Conservation (phyloP, 2,113 vertebrate genomes). For the Nymphicus hollandicus region DNA sequence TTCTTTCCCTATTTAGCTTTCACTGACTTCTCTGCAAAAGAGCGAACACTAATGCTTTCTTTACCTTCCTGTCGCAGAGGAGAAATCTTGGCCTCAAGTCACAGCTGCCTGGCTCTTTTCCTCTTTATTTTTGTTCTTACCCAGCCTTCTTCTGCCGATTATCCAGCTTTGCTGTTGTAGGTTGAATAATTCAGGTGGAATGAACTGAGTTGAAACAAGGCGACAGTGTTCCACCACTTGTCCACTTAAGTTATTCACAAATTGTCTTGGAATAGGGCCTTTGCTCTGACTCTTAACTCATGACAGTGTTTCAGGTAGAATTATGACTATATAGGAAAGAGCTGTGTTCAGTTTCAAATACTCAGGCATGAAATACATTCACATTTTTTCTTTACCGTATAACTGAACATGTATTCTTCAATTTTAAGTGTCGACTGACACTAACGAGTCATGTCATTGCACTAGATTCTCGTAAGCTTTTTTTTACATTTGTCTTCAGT, state of each 20-base stretch:
- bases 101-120: neutral
- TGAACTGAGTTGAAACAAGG: neutral
- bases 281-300: neutral
- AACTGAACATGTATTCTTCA: slow-evolving; percentile 50
- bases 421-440: slow-evolving; percentile 56
- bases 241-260: slow-evolving; percentile 14
- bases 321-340: neutral
- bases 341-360: slow-evolving; percentile 19
- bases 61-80: neutral
- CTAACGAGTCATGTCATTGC: slow-evolving; percentile 62
- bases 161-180: neutral
- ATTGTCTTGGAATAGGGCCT: slow-evolving; percentile 10
- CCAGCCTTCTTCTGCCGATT: neutral
- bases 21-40: neutral
- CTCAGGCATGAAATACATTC: slow-evolving; percentile 25
- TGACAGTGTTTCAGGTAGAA: neutral
- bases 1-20: neutral
- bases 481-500: slow-evolving; percentile 4
- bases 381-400: neutral
- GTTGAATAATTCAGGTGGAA: slow-evolving; percentile 47
- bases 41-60: neutral
- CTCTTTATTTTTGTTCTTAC: neutral
- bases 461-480: slow-evolving; percentile 8
- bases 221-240: slow-evolving; percentile 44
- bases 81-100: neutral